Evolutionary conservation across 2,797 vertebrate genomes (phyloP).

Genomic region (Denticeps clupeoides): DNA sequence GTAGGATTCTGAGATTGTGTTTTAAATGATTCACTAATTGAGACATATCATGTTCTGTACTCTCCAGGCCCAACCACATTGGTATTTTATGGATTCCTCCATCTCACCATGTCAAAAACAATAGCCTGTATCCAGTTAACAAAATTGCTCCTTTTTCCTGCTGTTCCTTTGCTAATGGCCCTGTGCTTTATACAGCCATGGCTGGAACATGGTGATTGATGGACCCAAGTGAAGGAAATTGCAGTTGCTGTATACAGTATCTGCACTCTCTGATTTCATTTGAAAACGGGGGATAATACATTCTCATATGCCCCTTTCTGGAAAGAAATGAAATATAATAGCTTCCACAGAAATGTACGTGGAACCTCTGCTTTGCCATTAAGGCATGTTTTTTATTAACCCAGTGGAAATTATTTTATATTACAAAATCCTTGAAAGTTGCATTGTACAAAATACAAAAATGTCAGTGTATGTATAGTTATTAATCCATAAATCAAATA

Average conservation of each 20-base stretch:
- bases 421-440: no score
- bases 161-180: constrained; percentile 15
- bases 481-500: no score
- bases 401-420: no score
- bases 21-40: constrained; percentile 9
- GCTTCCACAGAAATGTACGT: background rate
- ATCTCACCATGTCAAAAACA: constrained; percentile 19
- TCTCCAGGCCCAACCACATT: constrained; percentile 16
- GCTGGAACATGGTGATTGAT: constrained; percentile 15
- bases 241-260: constrained; percentile 16
- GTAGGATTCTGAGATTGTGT: background rate
- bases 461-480: no score
- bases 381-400: no score
- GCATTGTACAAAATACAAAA: no score
- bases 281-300: background rate
- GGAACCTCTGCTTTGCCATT: no score
- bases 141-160: constrained; percentile 14
- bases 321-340: background rate
- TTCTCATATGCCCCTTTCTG: background rate
- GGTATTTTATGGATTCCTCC: constrained; percentile 20
- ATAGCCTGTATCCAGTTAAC: constrained; percentile 22
- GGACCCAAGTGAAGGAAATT: constrained; percentile 2
- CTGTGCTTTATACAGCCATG: constrained; percentile 11
- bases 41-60: constrained; percentile 11
- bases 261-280: constrained; percentile 18